Evolutionary conservation across 2,888 invertebrate species (phyloP), one percentile per base, ranked within the genome.

Genomic region (Chymomyza caudatula): DNA sequence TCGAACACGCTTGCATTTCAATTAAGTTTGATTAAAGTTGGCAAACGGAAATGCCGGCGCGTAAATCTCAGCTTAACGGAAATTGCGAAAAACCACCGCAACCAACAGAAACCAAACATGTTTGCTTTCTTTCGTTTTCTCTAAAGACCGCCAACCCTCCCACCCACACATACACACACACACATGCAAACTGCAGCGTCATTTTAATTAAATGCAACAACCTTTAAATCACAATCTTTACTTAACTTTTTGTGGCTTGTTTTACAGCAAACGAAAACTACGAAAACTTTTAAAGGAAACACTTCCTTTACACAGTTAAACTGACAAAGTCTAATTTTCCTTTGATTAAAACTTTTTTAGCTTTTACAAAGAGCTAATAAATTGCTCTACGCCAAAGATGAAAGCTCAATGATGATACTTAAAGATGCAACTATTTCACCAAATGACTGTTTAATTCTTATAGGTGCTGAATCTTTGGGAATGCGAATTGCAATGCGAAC

Each of bases 11-110:
- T n/a, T 20, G 11, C 43, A 56, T 56, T 43, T 56, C 56, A 56
- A 56, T 56, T 56, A 56, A 43, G 29, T 22, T 56, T 56, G 43
- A 56, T 42, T 56, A 43, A 56, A 56, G 19, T 29, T 54, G 13
- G 54, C 13, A 52, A 13, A 19, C 56, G 56, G 56, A 56, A 56
- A 20, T 43, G 42, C 3, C 13, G 13, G n/a, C 42, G 13, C 19
- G 43, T 56, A 56, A 56, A 57, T 44, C 44, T 23, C 23, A 53
- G 25, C 23, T 25, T 2, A 53, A 23, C 53, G 25, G 53, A 53
- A 22, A 53, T 53, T 53, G 23, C 19, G 5, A 53, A 25, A 23
- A 25, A 13, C 15, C 51, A 20, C 5, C 15, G 44, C 13, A 37
- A 37, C 8, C 29, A 37, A 37, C 29, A 11, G 29, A 11, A 4